A percentile compares a stretch with the other conserved stretches of the same genome.
Conservation (phyloP, 2,113 vertebrate genomes). For the Collichthys lucidus region DNA sequence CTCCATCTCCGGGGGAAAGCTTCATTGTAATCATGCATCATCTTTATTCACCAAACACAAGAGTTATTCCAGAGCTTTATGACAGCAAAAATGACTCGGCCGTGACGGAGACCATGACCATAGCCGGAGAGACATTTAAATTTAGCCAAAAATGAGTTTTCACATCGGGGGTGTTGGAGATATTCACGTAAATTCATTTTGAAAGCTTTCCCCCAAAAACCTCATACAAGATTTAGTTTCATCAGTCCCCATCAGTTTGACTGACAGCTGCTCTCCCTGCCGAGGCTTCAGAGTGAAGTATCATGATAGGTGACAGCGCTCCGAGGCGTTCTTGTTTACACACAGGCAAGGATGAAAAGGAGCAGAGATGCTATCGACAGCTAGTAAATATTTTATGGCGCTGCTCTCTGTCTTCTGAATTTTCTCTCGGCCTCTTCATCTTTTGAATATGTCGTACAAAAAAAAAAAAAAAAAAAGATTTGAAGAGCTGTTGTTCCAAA, state of each 20-base stretch:
- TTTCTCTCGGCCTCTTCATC: constrained; percentile 43
- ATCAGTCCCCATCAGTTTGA: constrained; percentile 46
- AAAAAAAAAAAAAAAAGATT: background rate
- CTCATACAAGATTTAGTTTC: constrained; percentile 63
- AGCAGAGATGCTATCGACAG: constrained; percentile 54
- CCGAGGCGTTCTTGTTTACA: constrained; percentile 65
- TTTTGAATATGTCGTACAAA: constrained; percentile 28
- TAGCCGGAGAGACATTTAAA: background rate
- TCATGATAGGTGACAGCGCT: constrained; percentile 54
- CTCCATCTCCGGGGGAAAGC: constrained; percentile 17
- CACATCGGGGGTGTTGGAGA: background rate
- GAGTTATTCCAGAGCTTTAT: constrained; percentile 39
- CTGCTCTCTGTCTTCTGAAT: constrained; percentile 48
- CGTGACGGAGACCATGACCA: constrained; percentile 27
- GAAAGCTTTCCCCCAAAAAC: constrained; percentile 41
- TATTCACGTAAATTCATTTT: constrained; percentile 36
- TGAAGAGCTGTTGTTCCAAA: background rate
- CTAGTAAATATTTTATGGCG: constrained; percentile 70
- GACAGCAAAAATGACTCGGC: constrained; percentile 27
- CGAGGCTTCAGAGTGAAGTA: constrained; percentile 52
- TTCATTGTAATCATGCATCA: constrained; percentile 42
- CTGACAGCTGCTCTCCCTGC: constrained; percentile 39
- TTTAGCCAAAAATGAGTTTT: constrained; percentile 18
- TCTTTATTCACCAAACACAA: constrained; percentile 52
- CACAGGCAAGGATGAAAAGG: constrained; percentile 53